Base-by-base conservation (phyloP, 2,797 vertebrate species). In the Chelidonichthys spinosus region DNA sequence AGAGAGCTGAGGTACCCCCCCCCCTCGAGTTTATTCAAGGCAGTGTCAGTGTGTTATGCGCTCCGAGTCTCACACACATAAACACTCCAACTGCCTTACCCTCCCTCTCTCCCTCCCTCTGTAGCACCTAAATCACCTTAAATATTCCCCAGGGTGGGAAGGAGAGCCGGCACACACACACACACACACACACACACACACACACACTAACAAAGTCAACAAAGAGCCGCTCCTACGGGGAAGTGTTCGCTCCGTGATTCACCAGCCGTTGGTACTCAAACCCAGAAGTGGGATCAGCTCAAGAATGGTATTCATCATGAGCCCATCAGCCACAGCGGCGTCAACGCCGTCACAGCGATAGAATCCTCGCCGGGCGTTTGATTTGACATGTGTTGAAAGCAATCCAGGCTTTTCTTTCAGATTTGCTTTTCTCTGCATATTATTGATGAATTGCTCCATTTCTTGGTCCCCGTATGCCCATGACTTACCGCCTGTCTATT, bases 111-210 rank as follows among this genome's bases (percentile, higher is more conserved):
- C 61, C 8, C 46, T 72, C 60, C 35, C 75, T 81, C 4, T 69
- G 63, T 52, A 78, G 85, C 56, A 78, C 63, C 69, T 71, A 84
- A 87, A 88, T 90, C 90, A 87, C 81, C 60, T 72, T 74, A 85
- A 88, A 90, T 82, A 82, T 80, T 89, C 85, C 79, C 70, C n/a
- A 11, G 74, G 35, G 81, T 82, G 58, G 62, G 82, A 80, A 75
- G 32, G 17, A 60, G 49, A 80, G 68, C 61, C 66, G 68, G 53
- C 60, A 68, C 60, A 13, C 64, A 67, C 53, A 39, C 55, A 11
- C 43, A 33, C 43, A 47, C 52, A 39, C 37, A 39, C 61, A 54
- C 50, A 55, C 65, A 37, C 73, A 70, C 43, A 76, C 39, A 59
- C 43, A 49, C 68, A 76, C 55, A 78, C 61, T n/a, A n/a, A n/a